Base-by-base conservation (phyloP, 2,888 invertebrate species). In the Leucophenga maculata region DNA sequence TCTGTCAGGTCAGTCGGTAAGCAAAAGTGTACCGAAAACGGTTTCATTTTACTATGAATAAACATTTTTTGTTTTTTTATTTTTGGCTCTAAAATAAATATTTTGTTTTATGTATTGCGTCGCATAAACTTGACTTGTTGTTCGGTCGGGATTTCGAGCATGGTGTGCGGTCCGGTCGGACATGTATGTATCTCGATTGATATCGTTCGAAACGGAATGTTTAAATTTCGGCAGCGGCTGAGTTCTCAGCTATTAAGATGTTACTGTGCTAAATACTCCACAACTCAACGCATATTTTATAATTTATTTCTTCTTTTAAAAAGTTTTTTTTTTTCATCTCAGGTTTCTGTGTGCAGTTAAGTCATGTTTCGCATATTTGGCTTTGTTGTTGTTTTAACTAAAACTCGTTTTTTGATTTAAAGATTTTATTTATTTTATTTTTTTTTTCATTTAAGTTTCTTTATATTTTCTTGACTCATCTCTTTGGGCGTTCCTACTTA, bases 351-450 rank as follows among this genome's bases (percentile, higher is more conserved):
- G 14, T 22, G 55, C 55, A 26, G 32, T 59, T 59, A 59, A 59
- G 31, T 59, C 59, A 59, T 59, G 59, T 16, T 59, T 59, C 59
- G 59, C 59, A 59, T 59, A 59, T 59, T 59, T 59, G 59, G 59
- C 59, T 9, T 59, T 59, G 59, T 59, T 59, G 31, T 31, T 26
- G 59, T n/a, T 59, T 57, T 39, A 11, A 11, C 11, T 39, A 39
- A 59, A 59, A 59, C 59, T 59, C 32, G 59, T 59, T 59, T 59
- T n/a, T 59, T n/a, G 50, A 50, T 18, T 50, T n/a, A 22, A 55
- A 14, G 26, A 26, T 26, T 26, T 26, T 26, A 26, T n/a, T n/a
- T 3, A 18, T 55, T 39, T 59, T 59, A 8, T 59, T 59, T 32
- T n/a, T n/a, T 3, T 6, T 55, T 39, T 59, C 39, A 8, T 59